Percentiles rank a stretch among this genome's conserved stretches.
phyloP scores from a whole-genome alignment of 1,140 invertebrate species.

The Euschistus heros region DNA sequence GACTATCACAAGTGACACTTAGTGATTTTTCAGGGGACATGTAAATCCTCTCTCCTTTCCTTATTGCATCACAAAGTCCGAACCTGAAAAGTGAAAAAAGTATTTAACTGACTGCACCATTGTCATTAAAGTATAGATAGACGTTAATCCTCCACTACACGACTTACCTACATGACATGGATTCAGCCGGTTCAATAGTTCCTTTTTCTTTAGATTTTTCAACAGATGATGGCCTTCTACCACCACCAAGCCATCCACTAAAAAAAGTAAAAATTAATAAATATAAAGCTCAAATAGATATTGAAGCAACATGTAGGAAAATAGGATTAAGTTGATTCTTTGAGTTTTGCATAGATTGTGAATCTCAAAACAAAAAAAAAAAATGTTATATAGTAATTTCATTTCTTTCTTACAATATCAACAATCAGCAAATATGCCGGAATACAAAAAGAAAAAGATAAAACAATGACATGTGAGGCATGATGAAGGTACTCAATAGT shows the following conservation, averaged over 20 bases:
- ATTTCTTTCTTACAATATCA: no score
- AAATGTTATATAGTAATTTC: no score
- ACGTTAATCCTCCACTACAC: no score
- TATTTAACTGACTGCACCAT: neutral
- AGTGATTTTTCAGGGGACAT: conserved; percentile 70
- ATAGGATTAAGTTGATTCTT: no score
- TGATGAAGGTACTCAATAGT: no score
- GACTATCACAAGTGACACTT: conserved; percentile 69
- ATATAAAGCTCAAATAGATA: no score
- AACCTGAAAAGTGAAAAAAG: conserved; percentile 39
- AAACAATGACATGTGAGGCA: no score
- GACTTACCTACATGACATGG: conserved; percentile 46
- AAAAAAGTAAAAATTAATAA: conserved; percentile 22
- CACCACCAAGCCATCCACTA: conserved; percentile 49
- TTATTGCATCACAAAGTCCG: conserved; percentile 70
- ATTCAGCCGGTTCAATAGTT: conserved; percentile 45
- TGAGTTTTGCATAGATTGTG: no score
- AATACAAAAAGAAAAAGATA: no score
- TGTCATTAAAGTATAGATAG: neutral
- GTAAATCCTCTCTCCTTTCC: conserved; percentile 58
- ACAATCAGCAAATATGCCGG: no score
- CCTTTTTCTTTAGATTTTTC: conserved; percentile 37
- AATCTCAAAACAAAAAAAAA: no score
- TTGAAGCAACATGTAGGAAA: no score
- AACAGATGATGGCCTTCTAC: conserved; percentile 35